Percentiles rank a stretch among this genome's conserved stretches.
phyloP scores from a whole-genome alignment of 2,797 vertebrate species.

The Hoplostethus atlanticus region DNA sequence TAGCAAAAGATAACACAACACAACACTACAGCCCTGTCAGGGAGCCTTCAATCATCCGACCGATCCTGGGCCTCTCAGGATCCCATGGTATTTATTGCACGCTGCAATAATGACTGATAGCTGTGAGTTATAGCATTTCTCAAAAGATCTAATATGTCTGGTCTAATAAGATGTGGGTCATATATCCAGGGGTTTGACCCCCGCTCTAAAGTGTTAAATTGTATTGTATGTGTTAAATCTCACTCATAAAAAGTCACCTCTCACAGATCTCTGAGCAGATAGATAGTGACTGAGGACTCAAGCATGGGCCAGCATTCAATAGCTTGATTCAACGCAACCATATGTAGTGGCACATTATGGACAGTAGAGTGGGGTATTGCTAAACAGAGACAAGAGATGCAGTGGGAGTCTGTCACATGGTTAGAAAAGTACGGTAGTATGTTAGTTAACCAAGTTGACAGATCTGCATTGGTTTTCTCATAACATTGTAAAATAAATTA shows the following conservation, averaged over 20 bases:
- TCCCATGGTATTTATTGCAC: neutral
- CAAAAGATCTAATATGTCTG: neutral
- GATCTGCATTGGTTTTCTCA: constrained; percentile 13
- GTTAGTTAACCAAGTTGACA: neutral
- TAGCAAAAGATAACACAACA: constrained; percentile 18
- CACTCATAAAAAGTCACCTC: neutral
- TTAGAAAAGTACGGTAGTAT: constrained; percentile 15
- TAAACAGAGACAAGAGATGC: constrained; percentile 19
- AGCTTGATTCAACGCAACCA: neutral
- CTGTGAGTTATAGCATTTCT: neutral
- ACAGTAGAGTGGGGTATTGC: constrained; percentile 69
- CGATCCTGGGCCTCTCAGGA: neutral
- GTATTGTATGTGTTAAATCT: neutral
- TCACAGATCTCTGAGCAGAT: neutral
- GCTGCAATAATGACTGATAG: neutral
- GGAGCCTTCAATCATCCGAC: neutral
- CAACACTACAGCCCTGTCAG: neutral
- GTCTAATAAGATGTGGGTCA: neutral
- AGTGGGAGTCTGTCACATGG: constrained; percentile 29
- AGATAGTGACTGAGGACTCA: too few relatives aligned
- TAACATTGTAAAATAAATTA: too few relatives aligned
- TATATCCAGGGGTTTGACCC: neutral
- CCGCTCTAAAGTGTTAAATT: neutral
- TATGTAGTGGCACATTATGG: constrained; percentile 46
- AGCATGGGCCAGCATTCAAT: too few relatives aligned